These are phyloP conservation scores for Hyppa rectilinea DNA, from an alignment of 2,888 invertebrate species.

Conservation along the genomic window DNA sequence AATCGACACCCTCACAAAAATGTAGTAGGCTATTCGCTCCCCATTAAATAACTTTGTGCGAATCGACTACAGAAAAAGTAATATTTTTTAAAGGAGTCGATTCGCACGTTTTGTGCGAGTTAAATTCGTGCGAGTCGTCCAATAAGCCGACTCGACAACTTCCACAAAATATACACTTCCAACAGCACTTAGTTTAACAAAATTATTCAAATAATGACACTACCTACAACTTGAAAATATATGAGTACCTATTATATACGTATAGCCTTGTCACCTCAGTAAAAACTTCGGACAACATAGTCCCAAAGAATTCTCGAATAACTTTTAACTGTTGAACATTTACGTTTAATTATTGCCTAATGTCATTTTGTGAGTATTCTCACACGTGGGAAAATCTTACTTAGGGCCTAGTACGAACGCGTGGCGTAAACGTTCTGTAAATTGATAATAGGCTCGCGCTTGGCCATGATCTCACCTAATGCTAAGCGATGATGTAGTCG, in stretches of 20 bases:
- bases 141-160: too few species aligned
- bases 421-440: neutral
- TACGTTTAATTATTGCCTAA: constrained; percentile 74
- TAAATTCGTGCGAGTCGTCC: too few species aligned
- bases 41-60: too few species aligned
- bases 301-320: constrained; percentile 40
- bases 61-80: too few species aligned
- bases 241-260: constrained; percentile 16
- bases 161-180: constrained; percentile 6
- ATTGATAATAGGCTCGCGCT: too few species aligned
- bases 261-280: constrained; percentile 21
- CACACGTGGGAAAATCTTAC: constrained; percentile 74
- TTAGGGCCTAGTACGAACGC: neutral
- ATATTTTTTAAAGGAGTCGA: too few species aligned
- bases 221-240: constrained; percentile 20
- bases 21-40: too few species aligned
- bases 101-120: too few species aligned
- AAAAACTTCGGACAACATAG: constrained; percentile 19
- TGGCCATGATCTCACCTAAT: too few species aligned
- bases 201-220: constrained; percentile 23
- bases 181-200: constrained; percentile 10
- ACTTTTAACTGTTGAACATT: constrained; percentile 49
- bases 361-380: constrained; percentile 67
- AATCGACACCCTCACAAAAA: too few species aligned
- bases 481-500: too few species aligned